Base-by-base conservation (phyloP, 2,888 invertebrate species). In the Ctenicera cuprea region DNA sequence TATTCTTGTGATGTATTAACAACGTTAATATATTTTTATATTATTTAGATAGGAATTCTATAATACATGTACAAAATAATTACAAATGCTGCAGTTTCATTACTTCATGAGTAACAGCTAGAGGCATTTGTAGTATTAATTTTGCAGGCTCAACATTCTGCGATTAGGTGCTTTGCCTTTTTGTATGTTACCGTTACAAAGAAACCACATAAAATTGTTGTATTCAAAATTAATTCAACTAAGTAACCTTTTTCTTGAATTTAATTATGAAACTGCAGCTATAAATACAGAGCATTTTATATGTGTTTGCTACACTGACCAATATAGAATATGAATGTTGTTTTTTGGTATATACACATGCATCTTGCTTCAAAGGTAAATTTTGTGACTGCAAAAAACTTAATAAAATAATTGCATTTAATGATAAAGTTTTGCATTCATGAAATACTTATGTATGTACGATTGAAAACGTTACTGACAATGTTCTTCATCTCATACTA, bases 21-120 rank as follows among this genome's bases (percentile, higher is more conserved):
- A 68, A 64, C 61, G 63, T 77, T 78, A 76, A 78, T 76, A 76
- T 78, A 78, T 78, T 78, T 78, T 78, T 78, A 71, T 77, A 78
- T 78, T 74, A 68, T 77, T 77, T 77, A 71, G 64, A 76, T 78
- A 66, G 65, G 41, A 48, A 38, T 59, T 54, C n/a, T 33, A 65
- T 26, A 38, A 30, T 45, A 59, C 7, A 18, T 68, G 26, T 41
- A 38, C 62, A 38, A 43, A 45, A n/a, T 14, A 38, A 11, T 14
- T 59, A 38, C 37, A 59, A 59, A 18, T 18, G 14, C 38, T 59
- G 59, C 38, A 41, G 37, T 59, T 7, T 59, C 20, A 59, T 18
- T 54, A 30, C 16, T 22, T 54, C n/a, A 43, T 33, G 9, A 33
- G 5, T 33, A 45, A 45, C 1, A 45, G 5, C 45, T 41, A 45